Conservation (phyloP, 2,113 vertebrate genomes). For the Hyla sarda region DNA sequence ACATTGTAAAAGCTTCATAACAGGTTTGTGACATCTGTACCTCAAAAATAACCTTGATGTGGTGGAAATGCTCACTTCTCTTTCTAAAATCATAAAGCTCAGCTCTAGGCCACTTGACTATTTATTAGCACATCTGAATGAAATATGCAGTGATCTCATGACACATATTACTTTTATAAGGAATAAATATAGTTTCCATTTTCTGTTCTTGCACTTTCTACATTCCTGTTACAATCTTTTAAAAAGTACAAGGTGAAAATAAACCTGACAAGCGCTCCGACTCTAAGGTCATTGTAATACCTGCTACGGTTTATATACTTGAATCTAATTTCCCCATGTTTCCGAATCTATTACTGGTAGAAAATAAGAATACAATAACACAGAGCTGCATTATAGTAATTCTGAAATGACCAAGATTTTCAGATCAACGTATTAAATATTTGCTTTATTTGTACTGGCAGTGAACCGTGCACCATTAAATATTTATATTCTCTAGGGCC, state of each 20-base stretch:
- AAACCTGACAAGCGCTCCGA: not conserved
- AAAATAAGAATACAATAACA: constrained; percentile 25
- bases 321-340: constrained; percentile 13
- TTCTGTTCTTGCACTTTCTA: not conserved
- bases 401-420: constrained; percentile 33
- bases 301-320: not conserved
- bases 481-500: constrained; percentile 41
- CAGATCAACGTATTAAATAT: constrained; percentile 22
- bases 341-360: not conserved
- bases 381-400: constrained; percentile 12
- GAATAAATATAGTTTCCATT: constrained; percentile 34
- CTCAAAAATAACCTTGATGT: constrained; percentile 1
- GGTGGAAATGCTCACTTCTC: not conserved
- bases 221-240: not conserved
- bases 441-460: constrained; percentile 31
- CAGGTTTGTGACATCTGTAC: not conserved
- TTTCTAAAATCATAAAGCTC: constrained; percentile 12
- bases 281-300: constrained; percentile 31
- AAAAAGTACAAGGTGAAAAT: constrained; percentile 14
- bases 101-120: not conserved
- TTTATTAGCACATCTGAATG: constrained; percentile 35
- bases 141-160: constrained; percentile 8
- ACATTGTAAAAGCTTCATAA: constrained; percentile 4
- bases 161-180: constrained; percentile 33
- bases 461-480: constrained; percentile 39